Evolutionary conservation across 2,113 vertebrate genomes (phyloP), one percentile per base, ranked within the genome.

Genomic region (Apodemus sylvaticus): DNA sequence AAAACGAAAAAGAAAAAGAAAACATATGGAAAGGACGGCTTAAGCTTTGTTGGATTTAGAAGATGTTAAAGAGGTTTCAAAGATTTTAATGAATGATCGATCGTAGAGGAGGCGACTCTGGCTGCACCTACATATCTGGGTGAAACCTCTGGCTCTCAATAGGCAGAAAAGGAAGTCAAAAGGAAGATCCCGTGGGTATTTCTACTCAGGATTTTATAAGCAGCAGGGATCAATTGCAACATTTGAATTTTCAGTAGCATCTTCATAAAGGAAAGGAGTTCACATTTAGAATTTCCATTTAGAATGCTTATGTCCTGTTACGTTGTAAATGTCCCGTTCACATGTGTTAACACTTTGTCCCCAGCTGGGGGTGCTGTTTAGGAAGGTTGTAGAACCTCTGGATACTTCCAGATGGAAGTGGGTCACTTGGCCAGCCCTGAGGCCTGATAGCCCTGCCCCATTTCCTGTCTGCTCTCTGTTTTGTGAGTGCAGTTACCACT

Each of bases 31-130:
- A 53, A 19, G 81, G 60, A 68, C 26, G 26, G 64, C 62, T 26
- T 71, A 39, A 87, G 36, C 82, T 62, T 78, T 58, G 68, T 31
- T 53, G 31, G 81, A 96, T 53, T 68, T 42, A 62, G 60, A 79
- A 94, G 60, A 22, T 68, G 29, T 74, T 77, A 20, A 86, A 68
- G 71, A 64, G 1, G 45, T 31, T n/a, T 91, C 53, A 71, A 29
- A 62, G 86, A 70, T 90, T 83, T 90, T 83, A 85, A 58, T 70
- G 90, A 90, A 90, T 92, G n/a, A 22, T 83, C 53, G n/a, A 22
- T 83, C 53, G 82, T 17, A 83, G 53, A 92, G 64, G 62, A 89
- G 79, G 24, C 68, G 79, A 93, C 10, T 58, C 22, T 66, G 64
- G 31, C 20, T 53, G 9, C 3, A 70, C 51, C 83, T 77, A 93